Evolutionary conservation across 2,113 vertebrate genomes (phyloP).

Genomic region (Tachysurus fulvidraco): DNA sequence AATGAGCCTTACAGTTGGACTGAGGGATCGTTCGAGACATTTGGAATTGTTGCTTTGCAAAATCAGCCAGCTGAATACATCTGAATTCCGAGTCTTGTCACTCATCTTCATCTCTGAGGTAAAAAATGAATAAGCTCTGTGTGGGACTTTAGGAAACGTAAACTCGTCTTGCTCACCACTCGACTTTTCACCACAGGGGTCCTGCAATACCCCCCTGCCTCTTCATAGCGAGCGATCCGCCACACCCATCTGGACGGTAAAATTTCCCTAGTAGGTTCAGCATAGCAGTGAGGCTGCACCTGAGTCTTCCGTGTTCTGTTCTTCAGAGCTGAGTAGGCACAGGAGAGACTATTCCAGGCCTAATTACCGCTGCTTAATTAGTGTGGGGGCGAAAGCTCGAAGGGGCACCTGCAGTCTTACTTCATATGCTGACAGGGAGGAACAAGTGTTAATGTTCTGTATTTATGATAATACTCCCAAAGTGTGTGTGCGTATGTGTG

Average conservation of each 20-base stretch:
- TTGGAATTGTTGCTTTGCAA: no score
- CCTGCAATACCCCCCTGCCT: not conserved
- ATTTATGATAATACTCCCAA: slow-evolving; percentile 91
- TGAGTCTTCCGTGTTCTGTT: slow-evolving; percentile 39
- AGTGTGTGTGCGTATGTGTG: slow-evolving; percentile 48
- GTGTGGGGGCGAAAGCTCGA: slow-evolving; percentile 90
- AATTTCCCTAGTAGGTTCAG: slow-evolving; percentile 17
- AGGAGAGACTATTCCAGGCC: slow-evolving; percentile 71
- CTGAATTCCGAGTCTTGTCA: no score
- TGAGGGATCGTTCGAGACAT: no score
- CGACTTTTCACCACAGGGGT: not conserved
- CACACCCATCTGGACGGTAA: not conserved
- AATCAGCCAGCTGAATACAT: no score
- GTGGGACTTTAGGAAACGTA: not conserved
- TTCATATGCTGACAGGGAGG: slow-evolving; percentile 94
- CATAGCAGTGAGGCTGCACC: slow-evolving; percentile 32
- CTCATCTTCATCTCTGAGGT: no score
- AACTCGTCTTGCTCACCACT: no score
- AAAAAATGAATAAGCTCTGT: no score
- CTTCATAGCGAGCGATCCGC: not conserved
- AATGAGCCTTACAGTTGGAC: no score
- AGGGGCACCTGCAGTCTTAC: slow-evolving; percentile 93
- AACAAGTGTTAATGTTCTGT: slow-evolving; percentile 94
- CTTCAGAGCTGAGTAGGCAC: slow-evolving; percentile 51
- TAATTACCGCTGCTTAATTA: slow-evolving; percentile 95